Evolutionary conservation across 1,140 invertebrate genomes (phyloP).

Genomic region (Lepidurus arcticus): DNA sequence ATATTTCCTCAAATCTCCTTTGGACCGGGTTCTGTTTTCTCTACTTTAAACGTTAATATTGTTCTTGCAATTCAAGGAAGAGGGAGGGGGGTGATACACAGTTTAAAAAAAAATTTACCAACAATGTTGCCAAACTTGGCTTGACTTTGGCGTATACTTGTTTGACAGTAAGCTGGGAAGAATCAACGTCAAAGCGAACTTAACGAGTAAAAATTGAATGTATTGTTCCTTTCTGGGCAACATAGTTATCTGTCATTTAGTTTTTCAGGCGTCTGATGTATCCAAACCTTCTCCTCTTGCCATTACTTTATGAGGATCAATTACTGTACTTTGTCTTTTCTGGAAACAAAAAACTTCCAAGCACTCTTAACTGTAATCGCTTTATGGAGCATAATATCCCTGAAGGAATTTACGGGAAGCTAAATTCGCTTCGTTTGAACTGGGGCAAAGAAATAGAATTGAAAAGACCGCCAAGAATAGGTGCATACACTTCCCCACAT

Average conservation of each 20-base stretch:
- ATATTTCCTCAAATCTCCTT: neutral
- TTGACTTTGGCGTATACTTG: no score
- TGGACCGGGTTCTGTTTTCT: neutral
- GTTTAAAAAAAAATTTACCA: no score
- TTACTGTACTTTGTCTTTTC: neutral
- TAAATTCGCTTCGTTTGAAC: neutral
- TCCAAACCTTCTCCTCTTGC: neutral
- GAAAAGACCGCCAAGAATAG: neutral
- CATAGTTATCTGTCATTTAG: neutral
- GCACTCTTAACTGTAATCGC: neutral
- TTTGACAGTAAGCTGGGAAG: neutral
- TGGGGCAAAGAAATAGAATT: neutral
- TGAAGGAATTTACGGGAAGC: neutral
- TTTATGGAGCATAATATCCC: slow-evolving; percentile 3
- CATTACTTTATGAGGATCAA: neutral
- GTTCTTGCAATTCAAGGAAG: neutral
- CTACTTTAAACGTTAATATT: slow-evolving; percentile 7
- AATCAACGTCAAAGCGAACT: neutral
- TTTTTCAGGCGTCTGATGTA: neutral
- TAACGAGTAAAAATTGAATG: neutral
- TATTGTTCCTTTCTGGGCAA: neutral
- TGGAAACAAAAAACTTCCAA: neutral
- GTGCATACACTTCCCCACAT: neutral
- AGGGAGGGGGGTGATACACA: neutral
- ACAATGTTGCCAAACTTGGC: neutral